These are phyloP conservation scores for Gopherus evgoodei DNA, from an alignment of 2,113 vertebrate species.

Conservation along the genomic window DNA sequence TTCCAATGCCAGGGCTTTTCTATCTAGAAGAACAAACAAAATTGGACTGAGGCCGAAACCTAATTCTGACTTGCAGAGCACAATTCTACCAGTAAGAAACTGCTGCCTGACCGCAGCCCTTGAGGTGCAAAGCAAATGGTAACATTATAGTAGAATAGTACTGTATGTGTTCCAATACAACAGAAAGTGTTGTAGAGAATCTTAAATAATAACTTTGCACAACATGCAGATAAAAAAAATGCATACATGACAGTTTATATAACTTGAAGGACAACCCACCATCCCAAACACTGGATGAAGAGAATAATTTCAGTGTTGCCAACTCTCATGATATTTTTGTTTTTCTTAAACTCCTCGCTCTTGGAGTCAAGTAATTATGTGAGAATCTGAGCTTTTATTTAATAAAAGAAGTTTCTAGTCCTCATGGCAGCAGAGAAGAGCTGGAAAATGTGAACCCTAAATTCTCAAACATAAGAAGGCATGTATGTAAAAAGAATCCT, in stretches of 20 bases:
- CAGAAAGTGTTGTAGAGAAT: conserved; percentile 47
- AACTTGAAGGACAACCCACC: conserved; percentile 19
- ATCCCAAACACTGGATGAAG: not conserved
- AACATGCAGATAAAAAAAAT: conserved; percentile 34
- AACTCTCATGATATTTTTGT: not conserved
- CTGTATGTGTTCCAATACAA: conserved; percentile 40
- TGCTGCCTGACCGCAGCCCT: conserved; percentile 45
- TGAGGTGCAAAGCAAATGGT: conserved; percentile 56
- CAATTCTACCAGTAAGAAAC: conserved; percentile 38
- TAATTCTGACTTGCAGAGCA: not conserved
- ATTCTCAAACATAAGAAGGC: not conserved
- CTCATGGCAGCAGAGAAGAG: not conserved
- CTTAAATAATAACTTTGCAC: conserved; percentile 26
- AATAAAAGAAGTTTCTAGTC: not conserved
- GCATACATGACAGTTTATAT: not conserved
- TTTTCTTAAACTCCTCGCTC: not conserved
- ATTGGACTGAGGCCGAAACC: not conserved
- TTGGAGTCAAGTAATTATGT: not conserved
- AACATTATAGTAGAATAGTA: conserved; percentile 45
- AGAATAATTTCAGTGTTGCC: not conserved
- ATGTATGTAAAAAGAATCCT: not conserved
- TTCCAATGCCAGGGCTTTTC: not conserved
- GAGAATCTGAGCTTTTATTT: fast-evolving
- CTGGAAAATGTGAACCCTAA: not conserved
- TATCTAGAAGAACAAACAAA: conserved; percentile 46